These are phyloP conservation scores for Tromatobia lineatoria DNA, from an alignment of 2,888 invertebrate genomes.

Conservation along the genomic window DNA sequence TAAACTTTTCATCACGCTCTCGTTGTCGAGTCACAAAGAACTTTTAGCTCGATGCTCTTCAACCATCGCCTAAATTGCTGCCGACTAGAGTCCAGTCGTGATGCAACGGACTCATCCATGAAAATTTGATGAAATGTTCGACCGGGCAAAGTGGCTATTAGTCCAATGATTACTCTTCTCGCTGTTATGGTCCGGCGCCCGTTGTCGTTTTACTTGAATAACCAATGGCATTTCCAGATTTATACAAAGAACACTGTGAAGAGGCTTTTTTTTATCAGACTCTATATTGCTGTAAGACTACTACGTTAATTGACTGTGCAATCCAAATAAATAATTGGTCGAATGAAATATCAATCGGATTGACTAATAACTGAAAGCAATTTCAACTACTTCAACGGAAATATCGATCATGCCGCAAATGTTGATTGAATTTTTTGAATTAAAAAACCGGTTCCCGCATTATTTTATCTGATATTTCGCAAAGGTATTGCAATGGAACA, in stretches of 20 bases:
- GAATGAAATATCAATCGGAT: not conserved
- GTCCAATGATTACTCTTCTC: slow-evolving; percentile 54
- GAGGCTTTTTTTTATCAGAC: not conserved
- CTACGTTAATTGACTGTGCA: too few relatives aligned
- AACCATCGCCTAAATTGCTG: slow-evolving; percentile 45
- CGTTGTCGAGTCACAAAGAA: slow-evolving; percentile 55
- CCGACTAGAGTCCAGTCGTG: slow-evolving; percentile 23
- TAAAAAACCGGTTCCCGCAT: too few relatives aligned
- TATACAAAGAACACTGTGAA: not conserved
- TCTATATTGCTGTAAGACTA: not conserved
- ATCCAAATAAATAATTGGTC: not conserved
- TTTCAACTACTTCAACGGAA: too few relatives aligned
- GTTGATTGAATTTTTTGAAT: too few relatives aligned
- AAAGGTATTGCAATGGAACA: too few relatives aligned
- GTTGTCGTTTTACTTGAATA: slow-evolving; percentile 52
- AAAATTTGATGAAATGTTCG: slow-evolving; percentile 67
- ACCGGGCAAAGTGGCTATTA: slow-evolving; percentile 65
- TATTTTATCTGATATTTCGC: too few relatives aligned
- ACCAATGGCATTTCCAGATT: slow-evolving; percentile 15
- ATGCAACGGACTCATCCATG: slow-evolving; percentile 57
- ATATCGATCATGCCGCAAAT: too few relatives aligned
- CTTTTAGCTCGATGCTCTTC: slow-evolving; percentile 50
- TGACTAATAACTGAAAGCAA: not conserved
- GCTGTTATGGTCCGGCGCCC: slow-evolving; percentile 5
- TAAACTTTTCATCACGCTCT: slow-evolving; percentile 64